Evolutionary conservation across 2,113 vertebrate genomes (phyloP).

Genomic region (Caranx ignobilis): DNA sequence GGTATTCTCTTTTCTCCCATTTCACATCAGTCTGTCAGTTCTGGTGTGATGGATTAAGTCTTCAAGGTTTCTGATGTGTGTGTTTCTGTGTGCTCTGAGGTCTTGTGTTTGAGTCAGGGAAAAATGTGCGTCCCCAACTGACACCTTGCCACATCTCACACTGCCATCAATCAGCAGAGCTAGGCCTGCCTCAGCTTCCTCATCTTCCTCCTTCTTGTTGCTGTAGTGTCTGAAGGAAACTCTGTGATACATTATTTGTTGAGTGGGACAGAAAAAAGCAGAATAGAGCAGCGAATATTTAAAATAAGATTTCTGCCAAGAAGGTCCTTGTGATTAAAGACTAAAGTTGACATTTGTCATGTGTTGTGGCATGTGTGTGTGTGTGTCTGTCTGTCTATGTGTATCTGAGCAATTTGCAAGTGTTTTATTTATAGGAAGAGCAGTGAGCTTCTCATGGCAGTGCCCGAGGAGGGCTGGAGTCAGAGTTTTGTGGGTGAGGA

Average conservation of each 20-base stretch:
- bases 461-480: slow-evolving; percentile 30
- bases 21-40: slow-evolving; percentile 52
- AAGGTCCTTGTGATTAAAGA: slow-evolving; percentile 33
- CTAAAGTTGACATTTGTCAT: slow-evolving; percentile 15
- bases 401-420: slow-evolving; percentile 15
- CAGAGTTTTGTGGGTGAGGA: slow-evolving; percentile 40
- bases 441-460: slow-evolving; percentile 24
- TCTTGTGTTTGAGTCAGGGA: slow-evolving; percentile 60
- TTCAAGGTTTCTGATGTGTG: slow-evolving; percentile 62
- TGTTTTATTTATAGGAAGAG: slow-evolving; percentile 52
- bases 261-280: slow-evolving; percentile 3
- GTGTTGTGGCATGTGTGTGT: slow-evolving; percentile 3
- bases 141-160: slow-evolving; percentile 55
- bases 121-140: slow-evolving; percentile 53
- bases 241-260: slow-evolving; percentile 39
- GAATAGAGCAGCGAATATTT: slow-evolving; percentile 28
- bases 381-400: not conserved
- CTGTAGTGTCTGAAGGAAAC: slow-evolving; percentile 14
- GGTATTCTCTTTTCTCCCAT: slow-evolving; percentile 22
- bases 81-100: slow-evolving; percentile 43
- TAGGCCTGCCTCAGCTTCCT: slow-evolving; percentile 26
- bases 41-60: slow-evolving; percentile 72
- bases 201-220: slow-evolving; percentile 11
- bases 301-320: slow-evolving; percentile 14
- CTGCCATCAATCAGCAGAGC: slow-evolving; percentile 65